A percentile compares a stretch with the other conserved stretches of the same genome.
Evolutionary conservation across 2,113 vertebrate species (phyloP).

Genomic region (Argyrosomus japonicus): DNA sequence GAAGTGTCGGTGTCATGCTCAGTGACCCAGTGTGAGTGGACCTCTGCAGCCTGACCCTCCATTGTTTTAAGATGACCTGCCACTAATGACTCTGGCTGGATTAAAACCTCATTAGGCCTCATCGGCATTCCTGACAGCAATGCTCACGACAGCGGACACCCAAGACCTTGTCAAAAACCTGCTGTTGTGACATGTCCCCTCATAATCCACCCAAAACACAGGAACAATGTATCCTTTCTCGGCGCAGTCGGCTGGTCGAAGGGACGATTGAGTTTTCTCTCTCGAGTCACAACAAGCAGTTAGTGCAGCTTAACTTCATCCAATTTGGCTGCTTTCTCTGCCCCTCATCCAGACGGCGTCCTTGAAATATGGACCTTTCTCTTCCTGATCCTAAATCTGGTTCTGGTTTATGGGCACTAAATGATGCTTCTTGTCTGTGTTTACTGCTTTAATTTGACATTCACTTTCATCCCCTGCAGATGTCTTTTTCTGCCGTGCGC

Average conservation of each 20-base stretch:
- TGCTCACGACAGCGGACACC: constrained; percentile 82
- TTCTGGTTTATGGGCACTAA: constrained; percentile 37
- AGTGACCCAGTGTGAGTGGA: constrained; percentile 59
- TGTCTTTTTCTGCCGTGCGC: constrained; percentile 7
- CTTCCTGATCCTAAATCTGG: constrained; percentile 29
- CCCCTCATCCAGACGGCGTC: constrained; percentile 12
- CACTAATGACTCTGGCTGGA: constrained; percentile 72
- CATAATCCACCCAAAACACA: constrained; percentile 77
- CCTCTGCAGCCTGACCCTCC: constrained; percentile 64
- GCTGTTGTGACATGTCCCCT: constrained; percentile 84
- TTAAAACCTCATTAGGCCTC: constrained; percentile 85
- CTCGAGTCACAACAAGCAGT: constrained; percentile 71
- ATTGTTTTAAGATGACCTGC: constrained; percentile 82
- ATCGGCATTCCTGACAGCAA: constrained; percentile 77
- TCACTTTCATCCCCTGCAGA: constrained; percentile 48
- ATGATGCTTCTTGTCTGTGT: constrained; percentile 51
- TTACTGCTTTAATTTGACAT: constrained; percentile 53
- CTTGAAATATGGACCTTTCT: constrained; percentile 46
- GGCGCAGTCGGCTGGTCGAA: constrained; percentile 41
- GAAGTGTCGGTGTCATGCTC: constrained; percentile 57
- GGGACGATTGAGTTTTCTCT: constrained; percentile 61
- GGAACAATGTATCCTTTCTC: constrained; percentile 69
- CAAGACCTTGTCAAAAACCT: constrained; percentile 79
- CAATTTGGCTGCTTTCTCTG: constrained; percentile 50
- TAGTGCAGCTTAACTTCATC: constrained; percentile 65